These are phyloP conservation scores for Pteropus rufus DNA, from an alignment of 2,797 vertebrate species.

Conservation along the genomic window DNA sequence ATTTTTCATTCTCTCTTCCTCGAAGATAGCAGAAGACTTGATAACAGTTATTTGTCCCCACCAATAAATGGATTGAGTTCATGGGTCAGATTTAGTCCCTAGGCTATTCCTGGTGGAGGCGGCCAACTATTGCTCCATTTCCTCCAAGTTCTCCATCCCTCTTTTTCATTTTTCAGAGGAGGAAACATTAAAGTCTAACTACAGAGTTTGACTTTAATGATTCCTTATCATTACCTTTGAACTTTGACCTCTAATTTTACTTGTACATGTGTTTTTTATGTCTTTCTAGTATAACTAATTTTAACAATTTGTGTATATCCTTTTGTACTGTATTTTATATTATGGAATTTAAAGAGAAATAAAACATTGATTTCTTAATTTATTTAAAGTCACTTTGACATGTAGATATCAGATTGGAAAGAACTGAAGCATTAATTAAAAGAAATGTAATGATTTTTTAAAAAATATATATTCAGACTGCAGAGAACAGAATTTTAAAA, in stretches of 20 bases:
- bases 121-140: background rate
- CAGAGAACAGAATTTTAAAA: background rate
- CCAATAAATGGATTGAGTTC: background rate
- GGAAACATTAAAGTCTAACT: background rate
- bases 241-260: background rate
- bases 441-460: background rate
- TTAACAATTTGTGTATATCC: background rate
- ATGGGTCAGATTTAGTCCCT: background rate
- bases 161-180: background rate
- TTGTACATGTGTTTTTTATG: background rate
- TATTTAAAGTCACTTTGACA: background rate
- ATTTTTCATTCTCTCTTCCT: background rate
- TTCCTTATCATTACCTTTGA: background rate
- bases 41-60: background rate
- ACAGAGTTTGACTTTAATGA: background rate
- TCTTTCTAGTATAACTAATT: background rate
- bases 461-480: background rate
- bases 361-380: background rate
- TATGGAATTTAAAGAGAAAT: background rate
- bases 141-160: background rate
- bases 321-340: background rate
- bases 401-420: background rate
- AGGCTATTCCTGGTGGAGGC: background rate
- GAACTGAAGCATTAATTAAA: background rate
- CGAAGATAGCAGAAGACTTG: background rate